phyloP scores from a whole-genome alignment of 1,140 invertebrate species.

The Eupeodes corollae region DNA sequence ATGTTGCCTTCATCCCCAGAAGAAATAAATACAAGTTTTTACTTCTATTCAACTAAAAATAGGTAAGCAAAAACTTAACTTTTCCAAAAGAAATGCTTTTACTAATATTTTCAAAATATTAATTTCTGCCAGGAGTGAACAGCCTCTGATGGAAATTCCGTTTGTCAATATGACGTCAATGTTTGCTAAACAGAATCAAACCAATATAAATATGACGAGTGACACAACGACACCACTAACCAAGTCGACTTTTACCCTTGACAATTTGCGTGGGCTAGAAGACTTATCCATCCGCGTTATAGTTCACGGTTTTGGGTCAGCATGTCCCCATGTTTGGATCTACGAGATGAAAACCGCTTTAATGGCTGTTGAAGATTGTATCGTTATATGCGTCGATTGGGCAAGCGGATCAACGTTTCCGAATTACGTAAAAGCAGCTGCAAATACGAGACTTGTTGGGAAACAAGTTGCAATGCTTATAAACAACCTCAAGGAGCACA shows the following conservation, averaged over 20 bases:
- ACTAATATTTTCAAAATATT: background rate
- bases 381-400: slow-evolving; percentile 91
- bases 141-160: slow-evolving; percentile 52
- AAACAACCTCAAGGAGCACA: slow-evolving; percentile 30
- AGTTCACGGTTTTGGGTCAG: slow-evolving; percentile 88
- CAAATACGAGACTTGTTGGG: slow-evolving; percentile 85
- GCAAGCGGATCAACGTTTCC: slow-evolving; percentile 80
- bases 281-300: slow-evolving; percentile 71
- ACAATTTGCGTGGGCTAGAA: slow-evolving; percentile 31
- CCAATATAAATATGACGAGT: background rate
- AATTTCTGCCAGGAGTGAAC: slow-evolving; percentile 40
- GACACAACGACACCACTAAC: slow-evolving; percentile 1
- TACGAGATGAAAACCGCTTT: slow-evolving; percentile 83
- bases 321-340: slow-evolving; percentile 82
- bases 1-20: slow-evolving; percentile 78
- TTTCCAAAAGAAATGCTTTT: slow-evolving; percentile 1
- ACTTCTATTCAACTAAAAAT: slow-evolving; percentile 51
- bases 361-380: slow-evolving; percentile 76
- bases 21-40: slow-evolving; percentile 72
- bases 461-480: slow-evolving; percentile 76
- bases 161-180: slow-evolving; percentile 52
- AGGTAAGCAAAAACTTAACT: slow-evolving; percentile 29
- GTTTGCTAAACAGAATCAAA: slow-evolving; percentile 11
- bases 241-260: slow-evolving; percentile 14
- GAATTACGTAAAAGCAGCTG: slow-evolving; percentile 85